phyloP scores from a whole-genome alignment of 1,140 invertebrate species.

The Dryas iulia region DNA sequence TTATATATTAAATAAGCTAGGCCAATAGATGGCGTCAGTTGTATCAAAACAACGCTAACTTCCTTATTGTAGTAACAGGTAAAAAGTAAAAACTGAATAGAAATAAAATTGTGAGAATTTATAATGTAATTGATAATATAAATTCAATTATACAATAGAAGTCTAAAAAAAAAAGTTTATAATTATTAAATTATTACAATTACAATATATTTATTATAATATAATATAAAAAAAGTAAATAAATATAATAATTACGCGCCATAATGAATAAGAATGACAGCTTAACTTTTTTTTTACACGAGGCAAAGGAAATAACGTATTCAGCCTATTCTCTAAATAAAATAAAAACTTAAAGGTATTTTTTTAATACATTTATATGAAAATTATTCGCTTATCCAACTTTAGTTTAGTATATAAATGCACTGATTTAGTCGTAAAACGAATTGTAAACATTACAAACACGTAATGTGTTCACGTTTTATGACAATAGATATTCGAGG shows the following conservation, averaged over 20 bases:
- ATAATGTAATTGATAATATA: neutral
- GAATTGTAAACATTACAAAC: slow-evolving; percentile 7
- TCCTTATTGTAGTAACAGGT: slow-evolving; percentile 2
- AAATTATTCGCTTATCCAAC: neutral
- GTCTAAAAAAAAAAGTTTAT: neutral
- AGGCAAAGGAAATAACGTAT: neutral
- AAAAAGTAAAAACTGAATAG: neutral
- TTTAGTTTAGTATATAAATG: neutral
- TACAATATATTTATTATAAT: neutral
- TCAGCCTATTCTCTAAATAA: neutral
- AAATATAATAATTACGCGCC: neutral
- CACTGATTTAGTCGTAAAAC: slow-evolving; percentile 16
- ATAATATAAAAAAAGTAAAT: neutral
- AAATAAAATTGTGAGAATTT: neutral
- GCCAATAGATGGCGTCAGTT: slow-evolving; percentile 55
- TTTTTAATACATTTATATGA: neutral
- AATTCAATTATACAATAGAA: neutral
- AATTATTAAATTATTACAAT: neutral
- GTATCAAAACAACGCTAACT: slow-evolving; percentile 44
- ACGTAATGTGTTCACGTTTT: slow-evolving; percentile 5
- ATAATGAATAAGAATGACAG: neutral
- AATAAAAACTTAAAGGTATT: neutral
- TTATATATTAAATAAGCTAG: neutral
- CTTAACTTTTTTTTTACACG: neutral
- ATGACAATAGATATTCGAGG: slow-evolving; percentile 15